Percentiles rank a stretch among this genome's conserved stretches.
These are phyloP conservation scores for Oconnorella tubifera DNA, from an alignment of 2,888 invertebrate genomes.

Conservation along the genomic window DNA sequence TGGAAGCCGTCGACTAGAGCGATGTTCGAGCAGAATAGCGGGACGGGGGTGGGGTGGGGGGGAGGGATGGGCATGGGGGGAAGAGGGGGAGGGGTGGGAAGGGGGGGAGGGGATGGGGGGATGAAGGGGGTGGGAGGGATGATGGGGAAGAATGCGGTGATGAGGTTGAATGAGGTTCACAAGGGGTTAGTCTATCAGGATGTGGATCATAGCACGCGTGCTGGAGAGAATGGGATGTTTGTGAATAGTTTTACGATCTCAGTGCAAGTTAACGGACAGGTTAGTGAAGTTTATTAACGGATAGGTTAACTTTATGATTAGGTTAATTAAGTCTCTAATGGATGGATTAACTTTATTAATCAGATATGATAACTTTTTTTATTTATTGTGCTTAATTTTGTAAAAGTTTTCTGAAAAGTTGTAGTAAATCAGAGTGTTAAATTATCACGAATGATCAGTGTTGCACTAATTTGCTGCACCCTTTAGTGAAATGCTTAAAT, in stretches of 20 bases:
- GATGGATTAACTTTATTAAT: no score
- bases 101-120: not conserved
- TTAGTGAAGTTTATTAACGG: not conserved
- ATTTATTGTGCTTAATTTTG: no score
- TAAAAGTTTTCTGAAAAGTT: no score
- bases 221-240: not conserved
- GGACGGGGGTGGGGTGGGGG: not conserved
- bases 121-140: not conserved
- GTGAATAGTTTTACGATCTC: not conserved
- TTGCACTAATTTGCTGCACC: no score
- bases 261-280: not conserved
- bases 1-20: not conserved
- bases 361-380: no score
- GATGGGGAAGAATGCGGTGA: not conserved
- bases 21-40: not conserved
- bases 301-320: no score
- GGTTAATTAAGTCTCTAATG: no score
- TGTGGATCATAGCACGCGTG: not conserved
- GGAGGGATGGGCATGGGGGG: not conserved
- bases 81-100: not conserved
- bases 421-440: no score
- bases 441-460: no score
- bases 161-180: not conserved
- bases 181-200: not conserved
- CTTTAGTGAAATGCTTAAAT: no score